Percentiles rank a stretch among this genome's conserved stretches.
phyloP scores from a whole-genome alignment of 2,797 vertebrate species.

The Arrhamphus sclerolepis region DNA sequence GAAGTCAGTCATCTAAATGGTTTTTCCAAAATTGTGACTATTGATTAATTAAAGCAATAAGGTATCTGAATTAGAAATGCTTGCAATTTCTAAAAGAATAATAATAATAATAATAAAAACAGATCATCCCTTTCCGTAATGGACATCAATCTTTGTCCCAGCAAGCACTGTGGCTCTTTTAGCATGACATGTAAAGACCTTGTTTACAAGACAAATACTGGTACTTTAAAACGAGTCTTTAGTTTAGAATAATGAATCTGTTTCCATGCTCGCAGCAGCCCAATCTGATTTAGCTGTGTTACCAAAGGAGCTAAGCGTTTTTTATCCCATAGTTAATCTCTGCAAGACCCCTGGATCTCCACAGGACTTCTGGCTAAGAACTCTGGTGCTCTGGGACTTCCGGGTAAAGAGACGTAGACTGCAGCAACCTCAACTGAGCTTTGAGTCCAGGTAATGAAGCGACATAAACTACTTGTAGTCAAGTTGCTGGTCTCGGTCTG shows the following conservation, averaged over 20 bases:
- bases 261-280: constrained; percentile 46
- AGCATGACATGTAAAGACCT: constrained; percentile 33
- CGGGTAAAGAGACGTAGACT: constrained; percentile 32
- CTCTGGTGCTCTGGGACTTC: constrained; percentile 51
- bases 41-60: neutral
- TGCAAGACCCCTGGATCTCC: constrained; percentile 30
- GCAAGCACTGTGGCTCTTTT: constrained; percentile 1
- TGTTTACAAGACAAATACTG: constrained; percentile 44
- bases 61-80: no score
- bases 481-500: constrained; percentile 25
- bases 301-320: constrained; percentile 67
- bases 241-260: constrained; percentile 53
- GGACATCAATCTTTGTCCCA: no score
- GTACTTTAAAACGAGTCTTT: constrained; percentile 55
- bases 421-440: constrained; percentile 45
- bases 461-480: constrained; percentile 45
- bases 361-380: constrained; percentile 33
- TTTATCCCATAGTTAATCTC: constrained; percentile 64
- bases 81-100: no score
- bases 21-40: neutral
- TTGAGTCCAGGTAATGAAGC: constrained; percentile 44
- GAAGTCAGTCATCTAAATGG: neutral
- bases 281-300: constrained; percentile 68
- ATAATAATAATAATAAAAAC: no score
- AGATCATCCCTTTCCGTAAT: no score